Conservation (phyloP, 2,888 invertebrate species). For the Elysia crispata region DNA sequence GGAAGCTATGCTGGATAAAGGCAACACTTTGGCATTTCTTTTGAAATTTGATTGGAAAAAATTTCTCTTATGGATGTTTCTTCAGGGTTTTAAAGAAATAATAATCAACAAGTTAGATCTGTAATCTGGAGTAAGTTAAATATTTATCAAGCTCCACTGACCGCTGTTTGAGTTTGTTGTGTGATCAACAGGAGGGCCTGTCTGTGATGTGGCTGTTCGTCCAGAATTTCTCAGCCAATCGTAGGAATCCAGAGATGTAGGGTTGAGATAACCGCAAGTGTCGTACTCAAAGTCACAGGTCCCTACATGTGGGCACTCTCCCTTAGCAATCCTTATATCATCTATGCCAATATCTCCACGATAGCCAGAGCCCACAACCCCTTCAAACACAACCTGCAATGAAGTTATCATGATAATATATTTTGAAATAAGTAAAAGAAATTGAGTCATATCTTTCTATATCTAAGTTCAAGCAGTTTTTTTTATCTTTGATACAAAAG, state of each 20-base stretch:
- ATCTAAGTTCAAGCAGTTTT: not conserved
- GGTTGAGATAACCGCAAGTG: conserved; percentile 69
- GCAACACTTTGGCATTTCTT: no score
- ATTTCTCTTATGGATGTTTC: no score
- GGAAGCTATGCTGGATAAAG: no score
- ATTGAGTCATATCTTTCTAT: no score
- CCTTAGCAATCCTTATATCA: conserved; percentile 64
- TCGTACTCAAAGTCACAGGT: conserved; percentile 72
- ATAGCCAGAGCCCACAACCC: conserved; percentile 61
- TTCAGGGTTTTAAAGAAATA: no score
- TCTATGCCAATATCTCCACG: conserved; percentile 71
- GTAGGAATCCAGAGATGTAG: conserved; percentile 62
- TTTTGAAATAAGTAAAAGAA: no score
- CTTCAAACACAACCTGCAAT: conserved; percentile 69
- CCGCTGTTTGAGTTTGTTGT: conserved; percentile 64
- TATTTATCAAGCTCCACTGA: conserved; percentile 22
- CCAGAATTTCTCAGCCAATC: conserved; percentile 73
- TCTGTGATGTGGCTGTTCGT: conserved; percentile 58
- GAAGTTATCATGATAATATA: conserved; percentile 27
- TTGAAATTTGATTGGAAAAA: no score
- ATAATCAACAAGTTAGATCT: no score
- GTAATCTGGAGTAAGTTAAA: no score
- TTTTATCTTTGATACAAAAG: not conserved
- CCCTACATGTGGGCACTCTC: conserved; percentile 66
- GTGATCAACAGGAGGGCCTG: conserved; percentile 71